Conservation (phyloP, 2,113 vertebrate genomes). For the Festucalex cinctus region DNA sequence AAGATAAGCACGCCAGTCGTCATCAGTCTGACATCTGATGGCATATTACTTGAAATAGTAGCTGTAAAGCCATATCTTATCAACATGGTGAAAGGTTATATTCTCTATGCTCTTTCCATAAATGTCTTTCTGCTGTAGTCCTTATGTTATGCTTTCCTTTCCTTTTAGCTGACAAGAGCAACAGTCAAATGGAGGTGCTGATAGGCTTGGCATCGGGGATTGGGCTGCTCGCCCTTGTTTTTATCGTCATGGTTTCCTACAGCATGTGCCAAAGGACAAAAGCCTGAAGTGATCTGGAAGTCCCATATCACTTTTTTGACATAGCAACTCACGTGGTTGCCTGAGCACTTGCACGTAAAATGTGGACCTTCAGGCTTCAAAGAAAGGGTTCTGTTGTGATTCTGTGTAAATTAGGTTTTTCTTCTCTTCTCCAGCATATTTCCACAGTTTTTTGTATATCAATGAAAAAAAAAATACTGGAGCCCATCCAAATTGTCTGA, state of each 20-base stretch:
- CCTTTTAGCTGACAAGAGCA: slow-evolving; percentile 5
- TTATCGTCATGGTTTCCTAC: slow-evolving; percentile 24
- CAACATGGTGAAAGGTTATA: slow-evolving; percentile 1
- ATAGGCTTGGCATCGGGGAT: slow-evolving; percentile 33
- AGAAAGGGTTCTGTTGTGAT: background rate
- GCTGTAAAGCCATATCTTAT: slow-evolving; percentile 21
- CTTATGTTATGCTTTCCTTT: background rate
- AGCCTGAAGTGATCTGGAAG: background rate
- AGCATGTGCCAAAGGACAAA: slow-evolving; percentile 21
- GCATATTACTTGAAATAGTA: background rate
- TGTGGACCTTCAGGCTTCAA: background rate
- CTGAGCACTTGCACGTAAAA: background rate
- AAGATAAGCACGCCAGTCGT: background rate
- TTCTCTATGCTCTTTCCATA: background rate
- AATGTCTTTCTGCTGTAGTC: background rate
- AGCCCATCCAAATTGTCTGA: too few species aligned
- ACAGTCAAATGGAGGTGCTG: background rate
- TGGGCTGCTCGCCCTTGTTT: slow-evolving; percentile 42
- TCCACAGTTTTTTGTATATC: background rate
- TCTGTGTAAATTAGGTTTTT: background rate
- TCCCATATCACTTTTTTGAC: background rate
- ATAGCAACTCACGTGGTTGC: background rate
- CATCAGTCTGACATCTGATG: background rate
- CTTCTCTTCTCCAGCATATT: background rate
- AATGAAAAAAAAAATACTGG: too few species aligned